Conservation (phyloP, 1,140 invertebrate species). For the Pinna nobilis region DNA sequence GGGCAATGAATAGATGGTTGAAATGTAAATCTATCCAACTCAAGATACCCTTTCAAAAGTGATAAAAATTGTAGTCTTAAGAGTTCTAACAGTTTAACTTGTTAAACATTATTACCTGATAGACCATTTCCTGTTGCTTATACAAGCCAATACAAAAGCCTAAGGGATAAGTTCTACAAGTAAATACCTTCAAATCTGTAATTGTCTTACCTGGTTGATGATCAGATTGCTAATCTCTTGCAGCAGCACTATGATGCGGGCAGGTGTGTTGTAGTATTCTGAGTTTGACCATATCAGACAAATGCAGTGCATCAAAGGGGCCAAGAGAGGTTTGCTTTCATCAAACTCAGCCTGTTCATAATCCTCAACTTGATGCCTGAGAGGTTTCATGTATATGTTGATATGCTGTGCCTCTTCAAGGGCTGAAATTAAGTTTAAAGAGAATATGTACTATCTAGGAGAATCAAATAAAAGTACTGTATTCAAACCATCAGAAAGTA, state of each 20-base stretch:
- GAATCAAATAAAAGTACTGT: neutral
- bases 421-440: constrained; percentile 80
- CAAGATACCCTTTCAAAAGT: no score
- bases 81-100: no score
- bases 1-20: neutral
- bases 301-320: constrained; percentile 85
- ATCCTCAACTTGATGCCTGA: constrained; percentile 86
- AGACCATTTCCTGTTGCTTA: no score
- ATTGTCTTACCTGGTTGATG: constrained; percentile 79
- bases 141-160: no score
- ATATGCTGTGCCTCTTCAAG: constrained; percentile 94
- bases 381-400: constrained; percentile 87
- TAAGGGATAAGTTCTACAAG: no score
- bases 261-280: constrained; percentile 90
- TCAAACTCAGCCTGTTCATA: constrained; percentile 83
- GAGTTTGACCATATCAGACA: constrained; percentile 93
- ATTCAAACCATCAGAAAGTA: no score
- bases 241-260: constrained; percentile 91
- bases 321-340: constrained; percentile 61
- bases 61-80: no score
- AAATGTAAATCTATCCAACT: no score
- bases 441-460: no score
- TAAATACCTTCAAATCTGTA: neutral
- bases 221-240: constrained; percentile 93
- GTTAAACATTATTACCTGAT: no score